Evolutionary conservation across 2,888 invertebrate genomes (phyloP).

Genomic region (Digitonthophagus gazella): DNA sequence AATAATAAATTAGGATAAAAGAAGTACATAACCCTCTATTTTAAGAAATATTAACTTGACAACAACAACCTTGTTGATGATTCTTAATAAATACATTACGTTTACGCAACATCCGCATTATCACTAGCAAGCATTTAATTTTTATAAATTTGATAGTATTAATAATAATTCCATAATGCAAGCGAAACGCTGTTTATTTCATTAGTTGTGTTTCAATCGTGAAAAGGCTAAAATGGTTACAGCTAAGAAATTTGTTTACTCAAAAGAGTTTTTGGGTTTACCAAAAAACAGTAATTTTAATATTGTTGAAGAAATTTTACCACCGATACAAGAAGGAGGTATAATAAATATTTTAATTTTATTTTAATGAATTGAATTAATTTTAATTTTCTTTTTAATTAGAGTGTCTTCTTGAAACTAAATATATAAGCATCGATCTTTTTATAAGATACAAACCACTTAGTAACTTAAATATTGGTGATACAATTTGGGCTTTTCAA

Average conservation of each 20-base stretch:
- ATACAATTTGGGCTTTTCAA: neutral
- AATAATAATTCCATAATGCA: neutral
- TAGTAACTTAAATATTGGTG: neutral
- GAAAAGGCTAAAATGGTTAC: conserved; percentile 49
- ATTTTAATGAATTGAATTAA: neutral
- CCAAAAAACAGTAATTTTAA: conserved; percentile 65
- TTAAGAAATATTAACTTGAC: neutral
- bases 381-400: conserved; percentile 40
- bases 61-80: neutral
- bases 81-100: neutral
- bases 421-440: conserved; percentile 68
- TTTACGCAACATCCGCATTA: neutral
- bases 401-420: conserved; percentile 68
- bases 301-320: conserved; percentile 66
- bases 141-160: neutral
- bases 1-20: too few relatives aligned
- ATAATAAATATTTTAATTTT: conserved; percentile 38
- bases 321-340: conserved; percentile 68
- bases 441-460: neutral
- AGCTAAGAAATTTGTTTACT: conserved; percentile 64
- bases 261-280: conserved; percentile 64
- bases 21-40: neutral
- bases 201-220: neutral
- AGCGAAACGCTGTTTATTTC: neutral
- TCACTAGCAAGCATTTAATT: neutral